Evolutionary conservation across 2,888 invertebrate genomes (phyloP), one percentile per base, ranked within the genome.

Genomic region (Beris chalybata): DNA sequence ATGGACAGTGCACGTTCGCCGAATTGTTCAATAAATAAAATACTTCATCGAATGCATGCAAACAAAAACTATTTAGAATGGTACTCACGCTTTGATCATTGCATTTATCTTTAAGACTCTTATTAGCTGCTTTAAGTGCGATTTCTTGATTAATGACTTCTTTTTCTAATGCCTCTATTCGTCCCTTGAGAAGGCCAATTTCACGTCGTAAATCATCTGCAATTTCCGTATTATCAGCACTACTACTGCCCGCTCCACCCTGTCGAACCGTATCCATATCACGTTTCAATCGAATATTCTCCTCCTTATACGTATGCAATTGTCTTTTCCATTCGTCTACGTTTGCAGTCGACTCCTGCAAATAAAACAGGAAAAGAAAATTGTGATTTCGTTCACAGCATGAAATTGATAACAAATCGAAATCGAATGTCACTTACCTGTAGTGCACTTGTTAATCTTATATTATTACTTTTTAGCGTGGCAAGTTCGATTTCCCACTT

Each of bases 271-370:
- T 86, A 54, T 88, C 83, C 74, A 90, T 88, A 74, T 88, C 89
- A 55, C 86, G 85, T 78, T 90, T 90, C 74, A 94, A 88, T 67
- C 93, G 85, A 70, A 91, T 89, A 79, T 95, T 95, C 80, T 95
- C 94, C 79, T 95, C 94, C 79, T 94, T 89, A 77, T 93, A 92
- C 73, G 92, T 90, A 74, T 96, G 96, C 74, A 97, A 85, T 79
- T 97, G 97, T 70, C 95, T 87, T 81, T 97, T 97, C 97, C 97
- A 97, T 81, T 97, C 97, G 77, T 97, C 97, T 32, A 97, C 97
- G 80, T 97, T 97, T 67, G 97, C 93, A 43, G 97, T 97, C 76
- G 95, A 95, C 81, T 87, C 87, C 81, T 80, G 13, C 15, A 4
- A n/a, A 45, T 31, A 55, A 55, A 55, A 55, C 29, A 48, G 6